Evolutionary conservation across 2,797 vertebrate species (phyloP), one percentile per base, ranked within the genome.

Genomic region (Eremophila alpestris): DNA sequence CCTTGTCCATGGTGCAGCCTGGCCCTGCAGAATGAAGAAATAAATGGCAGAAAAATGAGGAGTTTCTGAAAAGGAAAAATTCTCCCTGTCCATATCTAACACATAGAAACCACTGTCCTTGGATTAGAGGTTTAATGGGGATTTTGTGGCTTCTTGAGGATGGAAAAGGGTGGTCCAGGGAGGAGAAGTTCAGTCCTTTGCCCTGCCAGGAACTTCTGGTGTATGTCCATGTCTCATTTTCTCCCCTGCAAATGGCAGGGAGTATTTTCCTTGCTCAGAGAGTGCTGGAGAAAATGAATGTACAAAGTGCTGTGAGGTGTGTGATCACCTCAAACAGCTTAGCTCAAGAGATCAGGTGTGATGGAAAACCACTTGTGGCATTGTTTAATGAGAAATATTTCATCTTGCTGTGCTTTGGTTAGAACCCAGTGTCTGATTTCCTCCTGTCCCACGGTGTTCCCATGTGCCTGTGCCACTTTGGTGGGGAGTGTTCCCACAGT

Each of bases 391-490:
- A 67, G 85, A 63, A 80, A 49, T 69, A 58, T 51, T 90, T 67
- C 9, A 52, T 26, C 58, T 48, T 22, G 24, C 11, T 73, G 41
- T 30, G n/a, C 88, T 89, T 58, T 62, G 65, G 18, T 90, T 51
- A 22, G 38, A 32, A 58, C 49, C 12, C 13, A 18, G 5, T 34
- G 16, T 34, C 58, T 58, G 69, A 46, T 43, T 78, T 3, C 34
- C 69, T 58, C 49, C 62, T 29, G 8, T 49, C 24, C 59, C 0
- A 0, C 7, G 46, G 30, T 38, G 36, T 26, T 63, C 41, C 13
- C 49, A 12, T 4, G 9, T 26, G 65, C 83, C 65, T 1, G 0
- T 34, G 19, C n/a, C 16, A 2, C 0, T 0, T 2, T 26, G 40
- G 34, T 30, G 36, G 19, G 8, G 29, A 67, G 13, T 8, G 1